Evolutionary conservation across 2,113 vertebrate species (phyloP).

Genomic region (Lampris megalopsis): DNA sequence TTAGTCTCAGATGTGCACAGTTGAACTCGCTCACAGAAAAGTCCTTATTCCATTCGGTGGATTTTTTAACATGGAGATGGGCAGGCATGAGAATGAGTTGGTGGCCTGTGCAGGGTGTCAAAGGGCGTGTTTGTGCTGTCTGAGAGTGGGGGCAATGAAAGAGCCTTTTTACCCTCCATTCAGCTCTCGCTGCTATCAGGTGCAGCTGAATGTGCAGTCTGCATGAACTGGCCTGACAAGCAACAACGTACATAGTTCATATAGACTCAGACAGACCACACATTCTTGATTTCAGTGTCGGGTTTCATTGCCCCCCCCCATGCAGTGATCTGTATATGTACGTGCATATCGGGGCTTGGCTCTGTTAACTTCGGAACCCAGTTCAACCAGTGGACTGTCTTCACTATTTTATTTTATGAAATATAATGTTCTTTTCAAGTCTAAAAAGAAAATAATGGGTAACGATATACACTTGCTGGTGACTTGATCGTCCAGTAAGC

Average conservation of each 20-base stretch:
- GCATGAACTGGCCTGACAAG: neutral
- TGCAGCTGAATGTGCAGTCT: conserved; percentile 61
- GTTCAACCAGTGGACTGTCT: too few species aligned
- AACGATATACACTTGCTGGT: neutral
- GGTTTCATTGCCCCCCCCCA: neutral
- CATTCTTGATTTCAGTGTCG: neutral
- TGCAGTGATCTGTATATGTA: neutral
- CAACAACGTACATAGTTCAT: neutral
- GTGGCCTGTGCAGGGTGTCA: conserved; percentile 57
- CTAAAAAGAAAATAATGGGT: too few species aligned
- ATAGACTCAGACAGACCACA: neutral
- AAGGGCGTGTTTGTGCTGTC: conserved; percentile 69
- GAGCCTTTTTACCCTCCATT: conserved; percentile 46
- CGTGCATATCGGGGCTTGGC: neutral
- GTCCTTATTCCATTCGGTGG: conserved; percentile 47
- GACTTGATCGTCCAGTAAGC: neutral
- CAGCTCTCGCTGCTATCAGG: conserved; percentile 38
- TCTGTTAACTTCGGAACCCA: too few species aligned
- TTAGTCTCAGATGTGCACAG: too few species aligned
- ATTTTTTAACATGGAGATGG: conserved; percentile 39
- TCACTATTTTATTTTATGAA: too few species aligned
- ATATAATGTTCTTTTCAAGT: too few species aligned
- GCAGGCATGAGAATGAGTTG: conserved; percentile 72
- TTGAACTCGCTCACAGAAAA: conserved; percentile 45
- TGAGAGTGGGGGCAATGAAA: conserved; percentile 67